Conservation (phyloP, 2,113 vertebrate genomes). For the Anser brachyrhynchus region DNA sequence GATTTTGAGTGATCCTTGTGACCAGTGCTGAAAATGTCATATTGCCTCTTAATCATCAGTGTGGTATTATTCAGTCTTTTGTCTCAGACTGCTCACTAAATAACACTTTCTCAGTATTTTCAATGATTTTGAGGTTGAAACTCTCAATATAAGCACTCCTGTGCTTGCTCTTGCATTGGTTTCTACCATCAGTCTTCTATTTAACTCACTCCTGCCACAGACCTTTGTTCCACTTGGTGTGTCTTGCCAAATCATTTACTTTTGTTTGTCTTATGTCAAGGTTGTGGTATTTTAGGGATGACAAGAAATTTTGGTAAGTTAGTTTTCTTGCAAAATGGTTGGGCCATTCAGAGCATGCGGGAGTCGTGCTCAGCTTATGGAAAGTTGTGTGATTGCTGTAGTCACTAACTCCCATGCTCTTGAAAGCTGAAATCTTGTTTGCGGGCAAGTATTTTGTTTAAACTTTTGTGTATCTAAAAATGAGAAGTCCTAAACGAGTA, state of each 20-base stretch:
- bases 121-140: not conserved
- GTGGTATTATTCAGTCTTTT: not conserved
- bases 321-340: not conserved
- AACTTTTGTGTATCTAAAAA: not conserved
- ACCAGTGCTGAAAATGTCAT: not conserved
- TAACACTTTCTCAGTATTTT: not conserved
- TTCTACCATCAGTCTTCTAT: not conserved
- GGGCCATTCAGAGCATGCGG: not conserved
- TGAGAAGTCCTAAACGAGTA: not conserved
- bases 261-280: not conserved
- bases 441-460: not conserved
- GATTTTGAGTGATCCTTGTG: slow-evolving; percentile 30
- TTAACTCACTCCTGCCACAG: not conserved
- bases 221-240: not conserved
- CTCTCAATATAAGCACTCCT: not conserved
- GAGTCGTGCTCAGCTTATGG: fast-evolving
- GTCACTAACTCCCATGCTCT: not conserved
- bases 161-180: not conserved
- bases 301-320: not conserved
- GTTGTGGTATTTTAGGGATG: not conserved
- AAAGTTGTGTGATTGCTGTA: not conserved
- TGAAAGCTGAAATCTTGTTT: not conserved
- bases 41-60: not conserved
- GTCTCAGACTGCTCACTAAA: not conserved
- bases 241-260: not conserved